Evolutionary conservation across 1,140 invertebrate species (phyloP), one percentile per base, ranked within the genome.

Genomic region (Lepidurus arcticus): DNA sequence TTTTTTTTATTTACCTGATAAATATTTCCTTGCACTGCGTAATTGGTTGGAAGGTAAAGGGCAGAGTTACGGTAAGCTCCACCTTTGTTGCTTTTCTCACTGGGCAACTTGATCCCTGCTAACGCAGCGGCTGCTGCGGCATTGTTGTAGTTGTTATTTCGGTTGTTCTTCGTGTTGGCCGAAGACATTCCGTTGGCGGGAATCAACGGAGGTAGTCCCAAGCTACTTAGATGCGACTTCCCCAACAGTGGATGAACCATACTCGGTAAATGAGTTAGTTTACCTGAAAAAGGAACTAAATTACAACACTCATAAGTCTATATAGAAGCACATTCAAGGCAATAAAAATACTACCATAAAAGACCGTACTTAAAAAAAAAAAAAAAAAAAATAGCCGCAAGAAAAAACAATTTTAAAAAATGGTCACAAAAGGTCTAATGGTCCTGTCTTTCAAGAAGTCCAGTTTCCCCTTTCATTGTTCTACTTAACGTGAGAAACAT

Each of bases 31-130:
- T 65, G 53, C 53, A 65, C 53, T 65, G 53, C 53, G 8, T 65
- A 65, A 21, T 65, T 65, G 13, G 16, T 65, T 21, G 53, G 53
- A 1, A 65, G 53, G 13, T 65, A 65, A 7, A 65, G 53, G 13
- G 53, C 16, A 1, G 53, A 65, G n/a, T 65, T 65, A 21, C 53
- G 53, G 53, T 65, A 65, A 9, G 53, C 53, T 65, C 53, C 53
- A n/a, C 53, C n/a, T 16, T 65, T 65, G 53, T 3, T 65, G 53
- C 21, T 65, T 21, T 65, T 65, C 34, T 79, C 78, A n/a, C 78
- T 73, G 10, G 80, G 80, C 11, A 80, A 42, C 16, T 73, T 73
- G 73, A 77, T 34, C 34, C 76, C 75, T 42, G 73, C 44, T 10
- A 78, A 43, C 7, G 42, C 42, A 43, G 79, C 43, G 1, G 75